Conservation (phyloP, 2,797 vertebrate genomes). For the Betta splendens region DNA sequence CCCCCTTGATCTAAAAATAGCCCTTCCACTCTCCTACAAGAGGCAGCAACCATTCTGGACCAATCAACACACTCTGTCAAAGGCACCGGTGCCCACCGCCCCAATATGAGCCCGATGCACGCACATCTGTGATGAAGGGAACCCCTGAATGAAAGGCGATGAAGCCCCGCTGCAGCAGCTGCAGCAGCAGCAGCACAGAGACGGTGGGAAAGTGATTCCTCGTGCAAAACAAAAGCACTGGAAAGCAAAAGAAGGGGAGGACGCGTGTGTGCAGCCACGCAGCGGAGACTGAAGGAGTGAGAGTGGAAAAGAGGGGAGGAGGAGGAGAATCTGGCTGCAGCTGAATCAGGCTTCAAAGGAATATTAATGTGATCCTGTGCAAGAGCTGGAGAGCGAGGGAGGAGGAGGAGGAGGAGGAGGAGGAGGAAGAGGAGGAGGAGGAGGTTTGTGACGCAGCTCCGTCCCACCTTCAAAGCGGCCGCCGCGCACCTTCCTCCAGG, state of each 20-base stretch:
- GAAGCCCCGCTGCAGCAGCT: constrained; percentile 50
- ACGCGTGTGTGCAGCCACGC: constrained; percentile 12
- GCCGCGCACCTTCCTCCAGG: constrained; percentile 59
- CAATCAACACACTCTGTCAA: constrained; percentile 81
- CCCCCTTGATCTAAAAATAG: constrained; percentile 84
- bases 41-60: constrained; percentile 82
- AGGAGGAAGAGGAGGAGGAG: constrained; percentile 24
- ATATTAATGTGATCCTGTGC: constrained; percentile 79
- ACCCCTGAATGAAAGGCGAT: constrained; percentile 72
- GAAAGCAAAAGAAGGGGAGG: constrained; percentile 25
- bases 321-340: constrained; percentile 68
- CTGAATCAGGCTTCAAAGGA: constrained; percentile 80
- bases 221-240: constrained; percentile 48
- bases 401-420: constrained; percentile 19
- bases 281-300: constrained; percentile 34
- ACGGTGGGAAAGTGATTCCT: constrained; percentile 42
- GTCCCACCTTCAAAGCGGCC: constrained; percentile 28
- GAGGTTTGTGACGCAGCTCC: constrained; percentile 30
- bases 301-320: constrained; percentile 38
- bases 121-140: constrained; percentile 58
- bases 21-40: constrained; percentile 78
- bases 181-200: constrained; percentile 32
- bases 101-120: constrained; percentile 34
- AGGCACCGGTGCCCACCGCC: constrained; percentile 72
- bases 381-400: constrained; percentile 63